Evolutionary conservation across 2,797 vertebrate genomes (phyloP), one percentile per base, ranked within the genome.

Genomic region (Gila robusta): DNA sequence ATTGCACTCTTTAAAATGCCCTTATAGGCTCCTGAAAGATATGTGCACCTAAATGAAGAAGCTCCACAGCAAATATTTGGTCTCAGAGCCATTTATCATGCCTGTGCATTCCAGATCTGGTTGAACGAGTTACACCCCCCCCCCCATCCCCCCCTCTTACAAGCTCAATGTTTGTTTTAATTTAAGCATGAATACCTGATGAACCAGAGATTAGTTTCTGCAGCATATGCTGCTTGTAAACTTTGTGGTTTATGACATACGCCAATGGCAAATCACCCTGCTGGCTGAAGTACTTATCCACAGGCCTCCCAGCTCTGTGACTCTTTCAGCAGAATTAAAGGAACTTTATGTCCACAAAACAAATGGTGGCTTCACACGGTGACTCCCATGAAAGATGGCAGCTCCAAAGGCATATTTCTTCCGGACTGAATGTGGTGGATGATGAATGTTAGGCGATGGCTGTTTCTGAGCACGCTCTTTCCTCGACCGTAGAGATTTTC

Each of bases 321-420:
- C 83, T 83, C 85, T 86, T 89, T 90, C 72, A 35, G 73, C 90
- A 89, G 88, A 95, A 94, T 93, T 92, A 92, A 89, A 88, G 87
- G 89, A 91, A 91, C 88, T 92, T 91, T 92, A 92, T 91, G 90
- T 93, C 93, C 91, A 90, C 83, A 89, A 93, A 95, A 95, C 91
- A 94, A 95, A 95, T 94, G 92, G 91, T 89, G 74, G 91, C 89
- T 86, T 93, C 89, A 91, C 85, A 83, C 85, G 82, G 89, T 92
- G 93, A 94, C 93, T 93, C 84, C 88, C 17, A 90, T 95, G 95
- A 95, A 94, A 88, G 89, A 95, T 95, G 94, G 92, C 91, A 91
- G 91, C 90, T 90, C 90, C 83, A 89, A 91, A 90, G 86, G 91
- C 92, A 94, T 95, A 93, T 95, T 95, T 96, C 93, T 94, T 89